These are phyloP conservation scores for Lontra canadensis DNA, from an alignment of 2,113 vertebrate genomes.

Conservation along the genomic window DNA sequence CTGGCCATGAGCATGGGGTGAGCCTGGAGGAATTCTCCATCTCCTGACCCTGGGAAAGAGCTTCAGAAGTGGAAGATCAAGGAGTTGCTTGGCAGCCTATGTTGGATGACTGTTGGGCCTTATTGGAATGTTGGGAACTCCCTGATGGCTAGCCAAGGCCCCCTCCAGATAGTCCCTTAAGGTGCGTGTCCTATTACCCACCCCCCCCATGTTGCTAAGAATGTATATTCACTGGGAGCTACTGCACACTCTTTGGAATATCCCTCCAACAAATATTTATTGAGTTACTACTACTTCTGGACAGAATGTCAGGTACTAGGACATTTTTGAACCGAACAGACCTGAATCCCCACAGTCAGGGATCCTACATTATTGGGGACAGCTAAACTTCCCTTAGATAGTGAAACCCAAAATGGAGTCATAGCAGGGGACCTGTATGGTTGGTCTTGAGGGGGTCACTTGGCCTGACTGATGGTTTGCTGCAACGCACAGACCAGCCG, in stretches of 20 bases:
- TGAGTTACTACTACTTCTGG: background rate
- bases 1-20: accelerated
- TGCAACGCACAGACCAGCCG: background rate
- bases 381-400: background rate
- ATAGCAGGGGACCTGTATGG: background rate
- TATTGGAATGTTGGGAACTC: too few relatives aligned
- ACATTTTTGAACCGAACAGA: background rate
- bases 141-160: background rate
- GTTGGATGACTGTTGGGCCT: background rate
- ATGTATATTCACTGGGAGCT: background rate
- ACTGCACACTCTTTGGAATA: background rate
- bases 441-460: accelerated
- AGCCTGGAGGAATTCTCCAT: background rate
- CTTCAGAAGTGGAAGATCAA: background rate
- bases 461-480: background rate
- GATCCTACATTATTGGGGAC: too few relatives aligned
- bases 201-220: too few relatives aligned
- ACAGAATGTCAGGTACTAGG: background rate
- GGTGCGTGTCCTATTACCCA: background rate
- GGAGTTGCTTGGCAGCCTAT: accelerated
- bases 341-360: accelerated
- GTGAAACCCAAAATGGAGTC: background rate
- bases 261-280: background rate
- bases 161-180: accelerated
- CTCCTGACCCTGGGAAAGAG: background rate